Evolutionary conservation across 2,888 invertebrate genomes (phyloP), one percentile per base, ranked within the genome.

Genomic region (Apeira syringaria): DNA sequence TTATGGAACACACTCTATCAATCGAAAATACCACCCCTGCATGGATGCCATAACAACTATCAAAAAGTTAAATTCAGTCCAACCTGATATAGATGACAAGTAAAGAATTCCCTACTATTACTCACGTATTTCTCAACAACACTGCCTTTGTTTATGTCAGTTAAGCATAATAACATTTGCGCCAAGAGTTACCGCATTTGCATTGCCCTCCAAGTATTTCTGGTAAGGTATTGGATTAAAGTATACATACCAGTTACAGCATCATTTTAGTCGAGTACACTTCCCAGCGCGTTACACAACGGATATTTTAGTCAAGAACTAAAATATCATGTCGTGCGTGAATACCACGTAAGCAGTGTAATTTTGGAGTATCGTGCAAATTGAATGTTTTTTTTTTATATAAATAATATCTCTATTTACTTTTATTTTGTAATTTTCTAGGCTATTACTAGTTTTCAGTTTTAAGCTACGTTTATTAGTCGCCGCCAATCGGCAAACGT

Each of bases 101-200:
- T n/a, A n/a, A n/a, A n/a, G n/a, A n/a, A n/a, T n/a, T n/a, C 20
- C 6, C 20, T 11, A 17, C 30, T 12, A 8, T 30, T 17, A 30
- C 11, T 11, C 6, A 15, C 11, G 15, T 15, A n/a, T 4, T 7
- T 2, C 15, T 15, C 4, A 2, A 15, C n/a, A 15, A 20, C 20
- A 20, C 7, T 20, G 5, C 20, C 2, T 20, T 7, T 20, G 20
- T 3, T 20, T 7, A 10, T 20, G 11, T 36, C 37, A 40, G 34
- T 17, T 26, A 24, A 13, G 18, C 33, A 33, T 49, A 37, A 47
- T 28, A 33, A 18, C 17, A 39, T 29, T 36, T 17, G 36, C 29
- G 41, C 41, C 47, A 47, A 52, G 53, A 50, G 46, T 55, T 47
- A n/a, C n/a, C 35, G 41, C 45, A 44, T 45, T 46, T 44, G 37